Evolutionary conservation across 2,888 invertebrate genomes (phyloP), one percentile per base, ranked within the genome.

Genomic region (Callosobruchus maculatus): DNA sequence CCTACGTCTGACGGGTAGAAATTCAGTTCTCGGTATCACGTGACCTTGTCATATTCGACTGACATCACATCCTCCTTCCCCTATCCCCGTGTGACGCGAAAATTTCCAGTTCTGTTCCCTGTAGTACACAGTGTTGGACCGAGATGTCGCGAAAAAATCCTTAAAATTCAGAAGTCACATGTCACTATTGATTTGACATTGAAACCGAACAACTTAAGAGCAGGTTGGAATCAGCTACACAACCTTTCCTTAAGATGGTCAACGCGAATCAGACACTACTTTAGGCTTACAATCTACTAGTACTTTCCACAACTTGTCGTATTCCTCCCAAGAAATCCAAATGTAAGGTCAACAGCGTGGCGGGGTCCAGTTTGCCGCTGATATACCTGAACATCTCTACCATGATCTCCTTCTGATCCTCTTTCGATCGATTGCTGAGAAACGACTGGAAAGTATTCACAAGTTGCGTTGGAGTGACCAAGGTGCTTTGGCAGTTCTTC

Each of bases 301-400:
- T 49, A 49, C 66, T 73, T 68, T 21, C 70, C 18, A 31, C 67
- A 18, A 5, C 2, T 70, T 73, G 1, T 79, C 13, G 77, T 71
- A 81, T 77, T 73, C 77, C 77, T 68, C 74, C 74, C 67, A 79
- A 74, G 22, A 80, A 80, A 18, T 78, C 78, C 20, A 78, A 67
- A 22, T 79, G 76, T 21, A 82, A 66, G 9, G 78, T 73, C 30
- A 80, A 74, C 18, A 81, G 76, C 22, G 74, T 77, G 7, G 73
- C 75, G 9, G 76, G 26, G 20, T 79, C 75, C 66, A 82, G 72
- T 67, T 74, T 74, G 21, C 75, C 77, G 71, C 77, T 78, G 18
- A 82, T 74, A 70, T 78, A 76, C 49, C 75, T 79, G 74, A 80
- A 82, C 74, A 80, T 77, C 49, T 81, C 77, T 21, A 80, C 71